Conservation (phyloP, 2,888 invertebrate genomes). For the Tipula confusa region DNA sequence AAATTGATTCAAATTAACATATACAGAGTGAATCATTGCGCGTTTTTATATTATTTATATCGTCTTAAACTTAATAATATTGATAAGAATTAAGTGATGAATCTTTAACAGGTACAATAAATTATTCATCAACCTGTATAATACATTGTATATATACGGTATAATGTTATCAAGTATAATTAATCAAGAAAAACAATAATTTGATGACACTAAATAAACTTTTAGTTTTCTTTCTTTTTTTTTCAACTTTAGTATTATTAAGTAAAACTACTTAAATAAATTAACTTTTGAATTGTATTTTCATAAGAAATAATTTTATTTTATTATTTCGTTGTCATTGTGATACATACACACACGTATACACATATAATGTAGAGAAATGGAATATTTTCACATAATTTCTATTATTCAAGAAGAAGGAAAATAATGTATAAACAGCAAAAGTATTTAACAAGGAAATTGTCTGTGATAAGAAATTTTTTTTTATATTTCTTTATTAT, state of each 20-base stretch:
- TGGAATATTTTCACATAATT: slow-evolving; percentile 15
- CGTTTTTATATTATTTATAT: not conserved
- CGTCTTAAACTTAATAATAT: not conserved
- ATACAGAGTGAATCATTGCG: not conserved
- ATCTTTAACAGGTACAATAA: not conserved
- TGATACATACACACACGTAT: not conserved
- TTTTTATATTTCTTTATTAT: not conserved
- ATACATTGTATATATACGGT: not conserved
- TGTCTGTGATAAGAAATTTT: not conserved
- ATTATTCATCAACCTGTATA: not conserved
- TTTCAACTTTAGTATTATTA: not conserved
- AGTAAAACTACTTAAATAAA: slow-evolving; percentile 20
- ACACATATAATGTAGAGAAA: not conserved
- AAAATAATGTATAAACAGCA: not conserved
- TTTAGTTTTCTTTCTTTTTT: not conserved
- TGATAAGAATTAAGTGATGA: slow-evolving; percentile 25
- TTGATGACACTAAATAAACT: slow-evolving; percentile 20
- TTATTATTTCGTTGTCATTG: not conserved
- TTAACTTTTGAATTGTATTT: slow-evolving; percentile 25
- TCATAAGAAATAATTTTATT: not conserved
- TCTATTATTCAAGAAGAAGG: not conserved
- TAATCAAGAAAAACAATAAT: not conserved
- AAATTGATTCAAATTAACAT: slow-evolving; percentile 3
- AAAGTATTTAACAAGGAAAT: not conserved
- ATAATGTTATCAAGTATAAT: not conserved